phyloP scores from a whole-genome alignment of 2,797 vertebrate species.

The Sebastes melanostomus region DNA sequence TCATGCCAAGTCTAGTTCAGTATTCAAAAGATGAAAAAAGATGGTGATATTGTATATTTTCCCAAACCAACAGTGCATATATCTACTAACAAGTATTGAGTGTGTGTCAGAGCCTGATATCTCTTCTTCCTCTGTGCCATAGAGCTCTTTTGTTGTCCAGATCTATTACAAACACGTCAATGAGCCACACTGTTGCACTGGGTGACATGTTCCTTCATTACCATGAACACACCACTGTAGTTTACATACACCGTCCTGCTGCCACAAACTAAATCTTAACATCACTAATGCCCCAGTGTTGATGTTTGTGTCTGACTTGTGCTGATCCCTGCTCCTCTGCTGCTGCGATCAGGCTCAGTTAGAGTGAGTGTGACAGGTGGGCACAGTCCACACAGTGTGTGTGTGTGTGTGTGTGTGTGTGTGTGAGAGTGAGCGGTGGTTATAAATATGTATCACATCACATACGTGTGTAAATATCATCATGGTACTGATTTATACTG shows the following conservation, averaged over 20 bases:
- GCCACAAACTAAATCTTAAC: background rate
- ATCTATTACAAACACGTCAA: background rate
- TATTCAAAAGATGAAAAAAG: background rate
- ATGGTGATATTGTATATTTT: too few species aligned
- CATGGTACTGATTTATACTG: background rate
- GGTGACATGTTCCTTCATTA: background rate
- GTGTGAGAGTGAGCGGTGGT: background rate
- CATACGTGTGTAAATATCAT: background rate
- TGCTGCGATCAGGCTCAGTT: constrained; percentile 8
- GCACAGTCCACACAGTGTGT: background rate
- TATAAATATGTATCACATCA: background rate
- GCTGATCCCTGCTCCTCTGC: background rate
- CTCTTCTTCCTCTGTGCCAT: background rate
- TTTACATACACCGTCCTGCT: background rate
- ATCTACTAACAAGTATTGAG: background rate
- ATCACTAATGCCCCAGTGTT: too few species aligned
- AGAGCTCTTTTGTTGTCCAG: background rate
- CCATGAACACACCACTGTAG: background rate
- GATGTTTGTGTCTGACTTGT: too few species aligned
- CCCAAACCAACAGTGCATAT: too few species aligned
- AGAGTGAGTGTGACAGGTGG: constrained; percentile 32
- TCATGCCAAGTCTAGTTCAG: background rate
- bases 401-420: background rate
- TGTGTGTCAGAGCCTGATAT: background rate
- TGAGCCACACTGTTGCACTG: background rate